Evolutionary conservation across 23 tunicate species (phyloP).

Genomic region (Botrylloides violaceus): DNA sequence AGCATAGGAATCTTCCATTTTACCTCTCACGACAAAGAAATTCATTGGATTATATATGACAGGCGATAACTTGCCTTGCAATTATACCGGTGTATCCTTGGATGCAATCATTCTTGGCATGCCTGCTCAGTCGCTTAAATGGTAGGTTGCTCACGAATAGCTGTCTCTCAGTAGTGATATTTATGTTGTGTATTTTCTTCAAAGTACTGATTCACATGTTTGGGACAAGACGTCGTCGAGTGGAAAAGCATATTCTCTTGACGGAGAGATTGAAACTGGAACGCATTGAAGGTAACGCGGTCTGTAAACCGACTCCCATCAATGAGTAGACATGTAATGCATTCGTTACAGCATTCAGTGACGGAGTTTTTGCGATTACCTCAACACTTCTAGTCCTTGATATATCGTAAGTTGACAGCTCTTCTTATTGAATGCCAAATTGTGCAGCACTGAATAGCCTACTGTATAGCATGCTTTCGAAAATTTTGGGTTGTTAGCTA

Average conservation of each 20-base stretch:
- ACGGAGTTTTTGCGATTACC: constrained; percentile 29
- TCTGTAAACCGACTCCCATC: background rate
- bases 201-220: too few relatives aligned
- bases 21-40: background rate
- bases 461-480: too few relatives aligned
- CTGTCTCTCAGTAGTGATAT: too few relatives aligned
- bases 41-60: background rate
- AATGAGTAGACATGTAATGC: background rate
- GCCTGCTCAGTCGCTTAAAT: background rate
- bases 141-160: too few relatives aligned
- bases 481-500: too few relatives aligned
- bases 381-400: constrained; percentile 19
- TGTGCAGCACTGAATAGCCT: too few relatives aligned
- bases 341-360: constrained; percentile 14
- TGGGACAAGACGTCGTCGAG: background rate
- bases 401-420: constrained; percentile 10
- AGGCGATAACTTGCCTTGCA: constrained; percentile 15
- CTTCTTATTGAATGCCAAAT: too few relatives aligned
- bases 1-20: background rate
- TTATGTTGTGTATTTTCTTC: too few relatives aligned
- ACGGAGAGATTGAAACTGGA: constrained; percentile 17
- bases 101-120: background rate
- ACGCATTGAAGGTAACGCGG: constrained; percentile 23
- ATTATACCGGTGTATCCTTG: constrained; percentile 18
- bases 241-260: constrained; percentile 5